phyloP scores from a whole-genome alignment of 2,113 vertebrate genomes.

The Percina caprodes region DNA sequence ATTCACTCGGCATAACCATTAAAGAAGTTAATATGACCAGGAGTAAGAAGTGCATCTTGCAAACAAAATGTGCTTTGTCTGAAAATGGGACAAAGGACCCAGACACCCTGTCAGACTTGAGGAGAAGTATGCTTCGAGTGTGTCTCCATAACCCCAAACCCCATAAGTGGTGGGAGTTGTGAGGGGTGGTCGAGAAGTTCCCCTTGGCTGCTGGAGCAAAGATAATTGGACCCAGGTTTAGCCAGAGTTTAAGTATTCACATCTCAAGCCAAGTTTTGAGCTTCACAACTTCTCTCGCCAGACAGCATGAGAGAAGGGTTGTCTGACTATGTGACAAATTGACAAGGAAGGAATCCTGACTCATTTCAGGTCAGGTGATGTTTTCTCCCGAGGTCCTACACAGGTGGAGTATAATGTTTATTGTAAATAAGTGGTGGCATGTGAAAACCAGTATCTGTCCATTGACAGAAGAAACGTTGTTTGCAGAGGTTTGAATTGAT shows the following conservation, averaged over 20 bases:
- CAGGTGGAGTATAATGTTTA: constrained; percentile 37
- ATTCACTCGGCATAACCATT: neutral
- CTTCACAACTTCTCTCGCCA: constrained; percentile 58
- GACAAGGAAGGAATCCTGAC: constrained; percentile 46
- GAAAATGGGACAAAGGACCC: constrained; percentile 55
- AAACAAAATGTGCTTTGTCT: constrained; percentile 56
- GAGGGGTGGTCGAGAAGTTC: constrained; percentile 70
- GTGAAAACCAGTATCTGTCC: constrained; percentile 25
- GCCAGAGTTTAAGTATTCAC: constrained; percentile 71
- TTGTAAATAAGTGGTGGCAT: constrained; percentile 24
- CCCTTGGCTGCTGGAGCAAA: constrained; percentile 77
- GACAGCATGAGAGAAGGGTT: constrained; percentile 35
- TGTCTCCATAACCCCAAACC: constrained; percentile 64
- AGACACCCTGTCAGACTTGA: constrained; percentile 33
- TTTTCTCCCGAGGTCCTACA: neutral
- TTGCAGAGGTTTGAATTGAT: constrained; percentile 41
- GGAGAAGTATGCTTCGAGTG: constrained; percentile 48
- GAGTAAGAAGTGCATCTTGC: constrained; percentile 22
- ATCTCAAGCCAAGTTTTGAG: constrained; percentile 74
- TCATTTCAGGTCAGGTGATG: constrained; percentile 24
- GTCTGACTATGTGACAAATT: constrained; percentile 46
- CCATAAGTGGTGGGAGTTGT: constrained; percentile 58
- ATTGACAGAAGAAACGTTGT: constrained; percentile 28
- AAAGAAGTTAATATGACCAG: constrained; percentile 10
- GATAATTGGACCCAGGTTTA: constrained; percentile 83